These are phyloP conservation scores for Australoheros scitulus DNA, from an alignment of 2,113 vertebrate genomes.

Conservation along the genomic window DNA sequence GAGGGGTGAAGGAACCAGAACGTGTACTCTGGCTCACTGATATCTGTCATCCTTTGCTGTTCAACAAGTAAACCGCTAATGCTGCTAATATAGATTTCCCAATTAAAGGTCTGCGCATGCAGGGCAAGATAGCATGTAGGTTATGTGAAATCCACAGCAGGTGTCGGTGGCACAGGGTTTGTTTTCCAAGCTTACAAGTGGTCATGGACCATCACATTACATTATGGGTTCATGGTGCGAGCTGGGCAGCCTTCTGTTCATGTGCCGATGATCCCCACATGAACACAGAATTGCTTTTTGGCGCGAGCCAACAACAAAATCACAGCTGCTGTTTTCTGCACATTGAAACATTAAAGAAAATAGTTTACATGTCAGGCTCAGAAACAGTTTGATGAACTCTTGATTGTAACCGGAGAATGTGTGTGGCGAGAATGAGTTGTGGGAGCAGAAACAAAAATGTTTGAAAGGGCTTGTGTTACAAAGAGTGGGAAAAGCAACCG, in stretches of 20 bases:
- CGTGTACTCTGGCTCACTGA: neutral
- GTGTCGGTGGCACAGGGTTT: constrained; percentile 37
- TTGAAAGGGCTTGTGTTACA: too few relatives aligned
- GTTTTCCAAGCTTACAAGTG: constrained; percentile 37
- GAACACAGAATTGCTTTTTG: neutral
- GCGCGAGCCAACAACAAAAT: neutral
- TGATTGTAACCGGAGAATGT: neutral
- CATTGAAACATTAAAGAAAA: neutral
- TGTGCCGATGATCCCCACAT: neutral
- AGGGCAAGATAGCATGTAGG: neutral
- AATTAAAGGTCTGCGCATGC: neutral
- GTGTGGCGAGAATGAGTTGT: too few relatives aligned
- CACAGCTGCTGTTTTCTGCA: neutral
- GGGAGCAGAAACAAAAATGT: too few relatives aligned
- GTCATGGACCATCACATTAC: constrained; percentile 18
- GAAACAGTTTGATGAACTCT: neutral
- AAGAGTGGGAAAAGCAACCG: too few relatives aligned
- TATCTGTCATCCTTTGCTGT: neutral
- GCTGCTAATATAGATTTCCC: neutral
- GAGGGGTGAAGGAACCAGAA: neutral
- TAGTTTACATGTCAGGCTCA: neutral
- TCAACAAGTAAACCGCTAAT: neutral
- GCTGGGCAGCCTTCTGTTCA: constrained; percentile 48
- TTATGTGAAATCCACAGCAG: constrained; percentile 31
- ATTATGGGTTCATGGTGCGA: neutral